Conservation (phyloP, 2,113 vertebrate genomes). For the Toxotes jaculatrix region DNA sequence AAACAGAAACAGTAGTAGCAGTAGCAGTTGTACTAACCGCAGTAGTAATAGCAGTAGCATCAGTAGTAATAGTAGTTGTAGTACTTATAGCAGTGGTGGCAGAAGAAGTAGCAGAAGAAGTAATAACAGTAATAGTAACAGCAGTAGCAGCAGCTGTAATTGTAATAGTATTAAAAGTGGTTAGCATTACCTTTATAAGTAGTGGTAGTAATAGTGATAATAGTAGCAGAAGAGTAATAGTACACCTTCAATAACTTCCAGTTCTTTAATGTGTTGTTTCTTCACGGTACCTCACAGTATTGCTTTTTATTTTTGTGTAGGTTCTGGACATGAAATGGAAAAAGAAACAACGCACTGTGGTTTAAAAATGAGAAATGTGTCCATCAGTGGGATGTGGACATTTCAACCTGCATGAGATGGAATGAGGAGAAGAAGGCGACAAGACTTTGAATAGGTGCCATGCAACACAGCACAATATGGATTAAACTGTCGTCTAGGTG, state of each 20-base stretch:
- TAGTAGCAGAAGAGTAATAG: too few species aligned
- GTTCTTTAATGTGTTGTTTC: constrained; percentile 24
- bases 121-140: too few species aligned
- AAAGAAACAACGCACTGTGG: constrained; percentile 27
- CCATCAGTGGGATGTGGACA: constrained; percentile 31
- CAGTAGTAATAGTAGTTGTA: not conserved
- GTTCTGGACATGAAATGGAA: constrained; percentile 17
- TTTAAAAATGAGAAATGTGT: constrained; percentile 26
- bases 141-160: too few species aligned
- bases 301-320: constrained; percentile 21
- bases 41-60: not conserved
- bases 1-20: not conserved
- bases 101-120: not conserved
- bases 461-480: not conserved
- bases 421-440: constrained; percentile 30
- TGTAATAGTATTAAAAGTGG: too few species aligned
- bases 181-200: too few species aligned
- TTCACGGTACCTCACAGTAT: not conserved
- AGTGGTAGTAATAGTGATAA: too few species aligned
- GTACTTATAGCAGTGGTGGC: too few species aligned
- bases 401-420: constrained; percentile 40
- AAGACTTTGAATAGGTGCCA: constrained; percentile 39
- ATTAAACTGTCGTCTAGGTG: constrained; percentile 40
- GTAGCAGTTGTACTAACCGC: not conserved
- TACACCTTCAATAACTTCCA: constrained; percentile 9